These are phyloP conservation scores for Syrista parreyssii DNA, from an alignment of 2,888 invertebrate species.

Conservation along the genomic window DNA sequence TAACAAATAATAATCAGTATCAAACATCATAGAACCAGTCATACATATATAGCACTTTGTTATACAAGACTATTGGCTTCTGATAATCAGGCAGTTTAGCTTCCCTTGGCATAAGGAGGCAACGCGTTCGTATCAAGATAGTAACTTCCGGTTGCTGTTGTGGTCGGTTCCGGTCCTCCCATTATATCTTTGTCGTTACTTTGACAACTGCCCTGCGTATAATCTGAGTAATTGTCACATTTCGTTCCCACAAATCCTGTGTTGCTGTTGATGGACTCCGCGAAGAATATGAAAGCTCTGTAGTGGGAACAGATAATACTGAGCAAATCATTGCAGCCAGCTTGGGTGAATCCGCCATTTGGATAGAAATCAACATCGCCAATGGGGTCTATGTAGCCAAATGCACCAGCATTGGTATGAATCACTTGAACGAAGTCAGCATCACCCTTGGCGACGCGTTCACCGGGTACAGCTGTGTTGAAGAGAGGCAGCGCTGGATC, in stretches of 20 bases:
- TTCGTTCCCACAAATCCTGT: neutral
- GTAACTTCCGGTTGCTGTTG: neutral
- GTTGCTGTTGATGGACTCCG: constrained; percentile 49
- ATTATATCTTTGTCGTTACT: neutral
- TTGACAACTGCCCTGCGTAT: neutral
- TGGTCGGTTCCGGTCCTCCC: neutral
- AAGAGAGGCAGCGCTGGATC: constrained; percentile 63
- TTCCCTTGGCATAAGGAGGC: neutral
- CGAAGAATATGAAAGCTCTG: constrained; percentile 47
- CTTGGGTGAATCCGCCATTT: constrained; percentile 59
- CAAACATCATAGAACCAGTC: too few species aligned
- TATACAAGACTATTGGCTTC: too few species aligned
- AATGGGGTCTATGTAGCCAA: constrained; percentile 53
- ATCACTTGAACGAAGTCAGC: constrained; percentile 61
- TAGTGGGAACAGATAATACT: constrained; percentile 54
- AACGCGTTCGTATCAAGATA: neutral
- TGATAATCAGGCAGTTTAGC: too few species aligned
- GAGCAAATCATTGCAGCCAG: constrained; percentile 43
- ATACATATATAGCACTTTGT: too few species aligned
- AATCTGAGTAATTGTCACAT: neutral
- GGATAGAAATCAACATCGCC: constrained; percentile 64
- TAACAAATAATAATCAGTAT: too few species aligned
- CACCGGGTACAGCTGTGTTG: constrained; percentile 29
- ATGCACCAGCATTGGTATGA: constrained; percentile 59
- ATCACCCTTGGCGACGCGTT: constrained; percentile 56